Conservation (phyloP, 2,113 vertebrate genomes). For the Castor canadensis region DNA sequence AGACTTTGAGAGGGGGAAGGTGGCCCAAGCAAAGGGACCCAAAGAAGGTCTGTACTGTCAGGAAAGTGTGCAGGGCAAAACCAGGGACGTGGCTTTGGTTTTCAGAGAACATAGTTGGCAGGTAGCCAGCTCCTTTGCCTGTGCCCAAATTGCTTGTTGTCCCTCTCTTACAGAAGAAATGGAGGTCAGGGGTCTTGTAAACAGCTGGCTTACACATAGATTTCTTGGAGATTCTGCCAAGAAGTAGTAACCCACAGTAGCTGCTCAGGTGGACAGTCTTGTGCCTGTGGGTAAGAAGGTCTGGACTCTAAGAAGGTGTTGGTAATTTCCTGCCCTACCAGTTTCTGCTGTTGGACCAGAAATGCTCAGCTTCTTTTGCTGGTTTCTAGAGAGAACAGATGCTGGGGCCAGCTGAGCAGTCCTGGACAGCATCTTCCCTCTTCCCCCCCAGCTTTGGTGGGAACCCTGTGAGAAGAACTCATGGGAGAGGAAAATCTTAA, state of each 20-base stretch:
- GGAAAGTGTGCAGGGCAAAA: background rate
- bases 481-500: background rate
- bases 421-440: background rate
- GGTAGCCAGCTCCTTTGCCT: background rate
- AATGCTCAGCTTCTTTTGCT: background rate
- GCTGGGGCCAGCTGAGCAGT: background rate
- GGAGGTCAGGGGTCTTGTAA: background rate
- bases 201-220: background rate
- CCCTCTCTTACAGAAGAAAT: constrained; percentile 39
- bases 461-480: background rate
- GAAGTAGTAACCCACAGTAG: background rate
- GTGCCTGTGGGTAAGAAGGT: background rate
- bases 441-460: background rate
- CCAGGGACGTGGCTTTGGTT: background rate
- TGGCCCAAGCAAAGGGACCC: background rate
- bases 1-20: background rate
- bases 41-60: background rate
- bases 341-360: background rate
- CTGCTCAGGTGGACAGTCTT: background rate
- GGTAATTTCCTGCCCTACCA: background rate
- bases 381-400: background rate
- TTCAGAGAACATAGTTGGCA: constrained; percentile 23
- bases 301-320: background rate
- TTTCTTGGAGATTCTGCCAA: background rate
- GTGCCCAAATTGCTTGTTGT: background rate